A percentile compares a stretch with the other conserved stretches of the same genome.
phyloP scores from a whole-genome alignment of 2,113 vertebrate genomes.

The Danionella cerebrum region DNA sequence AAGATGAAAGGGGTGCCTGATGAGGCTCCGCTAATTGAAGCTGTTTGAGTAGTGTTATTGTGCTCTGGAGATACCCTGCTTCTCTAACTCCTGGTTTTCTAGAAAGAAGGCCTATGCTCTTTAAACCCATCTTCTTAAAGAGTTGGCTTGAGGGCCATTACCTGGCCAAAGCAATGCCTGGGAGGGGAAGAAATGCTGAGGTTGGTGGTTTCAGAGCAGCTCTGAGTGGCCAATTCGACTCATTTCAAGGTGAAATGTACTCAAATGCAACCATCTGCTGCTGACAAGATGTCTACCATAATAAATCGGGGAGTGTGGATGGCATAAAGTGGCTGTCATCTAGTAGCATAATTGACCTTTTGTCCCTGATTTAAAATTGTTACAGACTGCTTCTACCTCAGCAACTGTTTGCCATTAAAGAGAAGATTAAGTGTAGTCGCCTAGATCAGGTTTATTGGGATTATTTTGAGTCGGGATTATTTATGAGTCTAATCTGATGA shows the following conservation, averaged over 20 bases:
- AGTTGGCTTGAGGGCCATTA: slow-evolving; percentile 48
- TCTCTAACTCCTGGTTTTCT: slow-evolving; percentile 20
- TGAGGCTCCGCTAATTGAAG: slow-evolving; percentile 61
- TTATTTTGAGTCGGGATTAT: too few species aligned
- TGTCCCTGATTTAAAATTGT: neutral
- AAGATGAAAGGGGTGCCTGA: slow-evolving; percentile 58
- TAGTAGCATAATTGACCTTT: neutral
- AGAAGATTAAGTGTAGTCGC: neutral
- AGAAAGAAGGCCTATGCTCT: slow-evolving; percentile 2
- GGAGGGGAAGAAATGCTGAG: slow-evolving; percentile 12
- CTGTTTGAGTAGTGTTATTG: slow-evolving; percentile 49
- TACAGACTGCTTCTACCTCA: neutral
- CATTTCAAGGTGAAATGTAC: neutral
- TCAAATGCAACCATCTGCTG: neutral
- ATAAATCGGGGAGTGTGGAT: neutral
- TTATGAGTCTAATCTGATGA: too few species aligned
- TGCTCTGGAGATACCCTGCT: slow-evolving; percentile 31
- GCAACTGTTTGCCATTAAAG: neutral
- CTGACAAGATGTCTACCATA: neutral
- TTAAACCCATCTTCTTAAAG: slow-evolving; percentile 37
- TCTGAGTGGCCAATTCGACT: slow-evolving; percentile 8
- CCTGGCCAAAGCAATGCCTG: slow-evolving; percentile 23
- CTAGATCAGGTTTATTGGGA: neutral
- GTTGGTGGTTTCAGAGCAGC: neutral
- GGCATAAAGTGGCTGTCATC: neutral